Conservation (phyloP, 2,113 vertebrate genomes). For the Channa argus region DNA sequence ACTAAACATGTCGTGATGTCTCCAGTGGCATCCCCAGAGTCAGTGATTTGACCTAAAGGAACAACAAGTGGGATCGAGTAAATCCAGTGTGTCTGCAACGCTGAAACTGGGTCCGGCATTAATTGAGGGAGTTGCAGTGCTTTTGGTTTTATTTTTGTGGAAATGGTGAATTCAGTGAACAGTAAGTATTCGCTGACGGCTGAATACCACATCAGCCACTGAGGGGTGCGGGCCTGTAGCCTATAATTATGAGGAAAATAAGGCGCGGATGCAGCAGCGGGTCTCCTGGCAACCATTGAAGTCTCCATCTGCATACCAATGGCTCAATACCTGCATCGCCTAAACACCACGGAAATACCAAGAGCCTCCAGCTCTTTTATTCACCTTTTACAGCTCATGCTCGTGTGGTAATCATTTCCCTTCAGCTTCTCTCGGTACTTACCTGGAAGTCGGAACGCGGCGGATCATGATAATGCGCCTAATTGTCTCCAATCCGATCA, state of each 20-base stretch:
- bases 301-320: slow-evolving; percentile 64
- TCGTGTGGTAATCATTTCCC: background rate
- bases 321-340: slow-evolving; percentile 40
- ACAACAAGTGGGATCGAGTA: slow-evolving; percentile 69
- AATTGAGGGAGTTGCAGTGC: slow-evolving; percentile 23
- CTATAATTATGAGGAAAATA: slow-evolving; percentile 41
- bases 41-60: slow-evolving; percentile 20
- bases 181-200: slow-evolving; percentile 15
- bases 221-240: slow-evolving; percentile 46
- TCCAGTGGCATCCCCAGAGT: slow-evolving; percentile 10
- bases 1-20: background rate
- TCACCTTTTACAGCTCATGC: slow-evolving; percentile 11
- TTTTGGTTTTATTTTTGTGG: background rate
- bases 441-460: slow-evolving; percentile 69
- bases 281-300: slow-evolving; percentile 58
- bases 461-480: slow-evolving; percentile 71
- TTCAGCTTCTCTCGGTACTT: slow-evolving; percentile 20
- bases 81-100: slow-evolving; percentile 26
- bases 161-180: slow-evolving; percentile 47
- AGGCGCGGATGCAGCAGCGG: slow-evolving; percentile 44
- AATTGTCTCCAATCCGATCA: slow-evolving; percentile 69
- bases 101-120: background rate
- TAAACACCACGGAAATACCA: slow-evolving; percentile 18
- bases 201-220: slow-evolving; percentile 59
- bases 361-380: background rate